Conservation (phyloP, 2,888 invertebrate genomes). For the Boloria selene region DNA sequence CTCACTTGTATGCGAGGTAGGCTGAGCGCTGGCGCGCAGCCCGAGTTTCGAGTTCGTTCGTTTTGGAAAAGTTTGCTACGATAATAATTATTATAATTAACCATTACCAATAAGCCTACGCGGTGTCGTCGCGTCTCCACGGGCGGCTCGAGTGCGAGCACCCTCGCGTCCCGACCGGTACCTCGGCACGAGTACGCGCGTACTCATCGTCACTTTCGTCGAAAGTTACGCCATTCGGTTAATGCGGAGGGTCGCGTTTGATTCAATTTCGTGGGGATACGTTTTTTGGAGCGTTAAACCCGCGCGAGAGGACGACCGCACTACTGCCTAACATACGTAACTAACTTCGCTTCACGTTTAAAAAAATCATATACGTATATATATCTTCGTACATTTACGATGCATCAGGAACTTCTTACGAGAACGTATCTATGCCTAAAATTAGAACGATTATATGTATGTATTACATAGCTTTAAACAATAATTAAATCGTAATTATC, state of each 20-base stretch:
- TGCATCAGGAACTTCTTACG: constrained; percentile 83
- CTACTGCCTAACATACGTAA: constrained; percentile 81
- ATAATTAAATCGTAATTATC: constrained; percentile 84
- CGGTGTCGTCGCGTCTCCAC: constrained; percentile 76
- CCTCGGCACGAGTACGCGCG: constrained; percentile 40
- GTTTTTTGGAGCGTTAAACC: constrained; percentile 47
- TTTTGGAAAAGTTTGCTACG: constrained; percentile 83
- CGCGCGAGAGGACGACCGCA: constrained; percentile 78
- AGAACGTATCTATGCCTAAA: constrained; percentile 83
- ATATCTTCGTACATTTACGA: constrained; percentile 83
- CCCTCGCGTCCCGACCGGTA: constrained; percentile 42
- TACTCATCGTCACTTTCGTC: constrained; percentile 35
- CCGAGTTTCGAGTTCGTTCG: constrained; percentile 84
- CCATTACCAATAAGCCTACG: constrained; percentile 81
- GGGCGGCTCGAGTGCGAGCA: constrained; percentile 56
- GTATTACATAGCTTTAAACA: constrained; percentile 84
- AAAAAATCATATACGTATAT: constrained; percentile 83
- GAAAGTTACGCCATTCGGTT: constrained; percentile 36
- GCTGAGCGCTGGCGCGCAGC: constrained; percentile 82
- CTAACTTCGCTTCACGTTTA: constrained; percentile 81
- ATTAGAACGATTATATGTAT: constrained; percentile 84
- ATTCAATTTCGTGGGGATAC: constrained; percentile 39
- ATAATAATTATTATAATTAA: constrained; percentile 82
- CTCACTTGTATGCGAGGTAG: constrained; percentile 89
- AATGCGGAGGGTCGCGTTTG: constrained; percentile 42